Evolutionary conservation across 2,888 invertebrate genomes (phyloP).

Genomic region (Trisateles emortualis): DNA sequence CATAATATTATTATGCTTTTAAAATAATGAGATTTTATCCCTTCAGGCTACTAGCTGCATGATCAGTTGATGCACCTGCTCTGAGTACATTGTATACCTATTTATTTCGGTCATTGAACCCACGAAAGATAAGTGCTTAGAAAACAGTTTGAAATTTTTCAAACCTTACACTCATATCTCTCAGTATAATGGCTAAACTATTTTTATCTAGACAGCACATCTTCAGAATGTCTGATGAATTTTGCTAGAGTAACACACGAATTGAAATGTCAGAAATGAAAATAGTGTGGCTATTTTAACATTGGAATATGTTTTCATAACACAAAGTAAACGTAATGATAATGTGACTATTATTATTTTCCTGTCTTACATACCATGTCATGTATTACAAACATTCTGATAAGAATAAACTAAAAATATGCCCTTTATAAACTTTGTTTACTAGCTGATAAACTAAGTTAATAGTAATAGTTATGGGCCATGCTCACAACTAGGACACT

Average conservation of each 20-base stretch:
- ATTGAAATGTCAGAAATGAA: not conserved
- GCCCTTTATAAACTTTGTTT: no score
- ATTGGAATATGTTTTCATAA: not conserved
- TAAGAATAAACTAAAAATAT: no score
- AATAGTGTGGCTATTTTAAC: not conserved
- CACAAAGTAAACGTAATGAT: no score
- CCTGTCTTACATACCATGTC: no score
- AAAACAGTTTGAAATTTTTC: not conserved
- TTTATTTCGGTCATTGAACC: not conserved
- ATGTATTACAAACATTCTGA: no score
- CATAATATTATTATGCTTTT: not conserved
- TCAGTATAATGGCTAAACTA: conserved; percentile 4
- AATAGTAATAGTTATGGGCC: no score
- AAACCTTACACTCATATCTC: not conserved
- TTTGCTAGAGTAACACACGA: not conserved
- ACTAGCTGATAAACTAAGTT: no score
- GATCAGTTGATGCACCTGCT: not conserved
- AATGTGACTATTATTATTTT: no score
- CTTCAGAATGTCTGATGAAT: conserved; percentile 9
- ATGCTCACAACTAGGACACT: no score
- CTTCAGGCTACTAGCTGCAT: not conserved
- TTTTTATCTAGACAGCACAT: conserved; percentile 12
- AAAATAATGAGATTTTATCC: not conserved
- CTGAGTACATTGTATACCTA: not conserved
- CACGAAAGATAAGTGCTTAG: not conserved